These are phyloP conservation scores for Leptogaster cylindrica DNA, from an alignment of 2,888 invertebrate genomes.

Conservation along the genomic window DNA sequence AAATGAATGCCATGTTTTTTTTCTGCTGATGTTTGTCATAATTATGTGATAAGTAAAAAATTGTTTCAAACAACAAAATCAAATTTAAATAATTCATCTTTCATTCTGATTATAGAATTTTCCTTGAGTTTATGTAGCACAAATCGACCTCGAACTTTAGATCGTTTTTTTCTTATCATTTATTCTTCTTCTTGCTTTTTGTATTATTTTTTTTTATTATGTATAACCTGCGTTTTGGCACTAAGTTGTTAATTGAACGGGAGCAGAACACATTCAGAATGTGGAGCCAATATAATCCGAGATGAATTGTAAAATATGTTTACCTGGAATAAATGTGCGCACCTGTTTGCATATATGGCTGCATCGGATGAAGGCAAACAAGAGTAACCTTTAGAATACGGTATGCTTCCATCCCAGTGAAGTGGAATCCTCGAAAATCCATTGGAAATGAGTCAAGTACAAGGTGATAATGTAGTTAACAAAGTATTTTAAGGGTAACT, in stretches of 20 bases:
- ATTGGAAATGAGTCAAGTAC: slow-evolving; percentile 33
- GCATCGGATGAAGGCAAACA: slow-evolving; percentile 12
- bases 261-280: slow-evolving; percentile 23
- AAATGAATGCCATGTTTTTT: too few relatives aligned
- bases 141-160: too few relatives aligned
- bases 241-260: slow-evolving; percentile 35
- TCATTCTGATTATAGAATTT: too few relatives aligned
- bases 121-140: too few relatives aligned
- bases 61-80: too few relatives aligned
- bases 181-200: too few relatives aligned
- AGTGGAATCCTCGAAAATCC: slow-evolving; percentile 24
- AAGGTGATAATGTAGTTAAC: slow-evolving; percentile 36
- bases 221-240: slow-evolving; percentile 25
- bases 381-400: slow-evolving; percentile 14
- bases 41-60: too few relatives aligned
- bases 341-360: not conserved
- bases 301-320: slow-evolving; percentile 35
- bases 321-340: slow-evolving; percentile 17
- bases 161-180: too few relatives aligned
- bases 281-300: slow-evolving; percentile 9
- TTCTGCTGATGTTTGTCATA: too few relatives aligned
- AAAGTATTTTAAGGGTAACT: slow-evolving; percentile 39
- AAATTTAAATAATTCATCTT: too few relatives aligned
- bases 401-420: slow-evolving; percentile 6
- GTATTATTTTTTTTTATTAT: too few relatives aligned